Conservation (phyloP, 2,113 vertebrate genomes). For the Pholis gunnellus region DNA sequence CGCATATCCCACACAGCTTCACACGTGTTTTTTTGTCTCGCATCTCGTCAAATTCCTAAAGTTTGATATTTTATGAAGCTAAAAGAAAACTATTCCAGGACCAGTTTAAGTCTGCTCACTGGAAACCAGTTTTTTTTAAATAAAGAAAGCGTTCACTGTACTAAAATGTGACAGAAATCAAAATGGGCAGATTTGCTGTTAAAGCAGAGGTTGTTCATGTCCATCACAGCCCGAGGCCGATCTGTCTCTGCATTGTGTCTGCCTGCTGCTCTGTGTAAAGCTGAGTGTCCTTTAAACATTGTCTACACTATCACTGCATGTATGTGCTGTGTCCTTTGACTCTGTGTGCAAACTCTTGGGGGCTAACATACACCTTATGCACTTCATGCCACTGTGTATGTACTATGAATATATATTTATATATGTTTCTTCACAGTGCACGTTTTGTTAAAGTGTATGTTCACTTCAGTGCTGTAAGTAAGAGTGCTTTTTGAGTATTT, state of each 20-base stretch:
- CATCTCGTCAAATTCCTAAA: slow-evolving; percentile 19
- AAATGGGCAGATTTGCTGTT: slow-evolving; percentile 54
- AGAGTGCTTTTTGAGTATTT: not conserved
- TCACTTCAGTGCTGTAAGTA: not conserved
- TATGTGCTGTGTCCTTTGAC: slow-evolving; percentile 13
- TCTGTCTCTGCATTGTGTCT: slow-evolving; percentile 51
- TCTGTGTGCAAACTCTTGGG: not conserved
- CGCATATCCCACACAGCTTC: slow-evolving; percentile 24
- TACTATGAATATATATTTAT: not conserved
- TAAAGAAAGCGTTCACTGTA: slow-evolving; percentile 26
- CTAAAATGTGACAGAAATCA: slow-evolving; percentile 51
- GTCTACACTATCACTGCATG: slow-evolving; percentile 17
- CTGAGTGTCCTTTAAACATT: slow-evolving; percentile 45
- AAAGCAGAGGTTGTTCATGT: slow-evolving; percentile 64
- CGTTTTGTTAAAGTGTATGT: not conserved
- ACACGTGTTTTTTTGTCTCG: slow-evolving; percentile 15
- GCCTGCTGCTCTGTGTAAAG: slow-evolving; percentile 40
- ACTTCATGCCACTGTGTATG: not conserved
- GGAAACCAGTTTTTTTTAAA: slow-evolving; percentile 44
- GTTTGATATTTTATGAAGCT: slow-evolving; percentile 5
- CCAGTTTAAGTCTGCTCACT: slow-evolving; percentile 48
- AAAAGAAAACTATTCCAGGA: slow-evolving; percentile 7
- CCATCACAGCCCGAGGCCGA: slow-evolving; percentile 63
- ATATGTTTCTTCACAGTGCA: not conserved
- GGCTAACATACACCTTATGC: not conserved